Evolutionary conservation across 2,113 vertebrate genomes (phyloP).

Genomic region (Callipepla squamata): DNA sequence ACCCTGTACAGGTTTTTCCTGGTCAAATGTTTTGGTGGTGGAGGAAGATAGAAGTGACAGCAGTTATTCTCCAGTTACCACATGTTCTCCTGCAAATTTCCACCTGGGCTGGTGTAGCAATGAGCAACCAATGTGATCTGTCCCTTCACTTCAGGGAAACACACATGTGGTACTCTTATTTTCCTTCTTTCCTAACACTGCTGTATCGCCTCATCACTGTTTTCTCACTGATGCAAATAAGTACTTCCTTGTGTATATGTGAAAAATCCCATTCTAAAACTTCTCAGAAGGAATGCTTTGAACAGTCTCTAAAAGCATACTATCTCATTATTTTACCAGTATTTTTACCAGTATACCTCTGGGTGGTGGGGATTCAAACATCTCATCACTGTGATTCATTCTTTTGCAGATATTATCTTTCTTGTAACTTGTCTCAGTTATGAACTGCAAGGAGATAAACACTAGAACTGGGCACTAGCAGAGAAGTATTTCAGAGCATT

Average conservation of each 20-base stretch:
- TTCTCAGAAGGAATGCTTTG: not conserved
- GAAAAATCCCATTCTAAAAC: not conserved
- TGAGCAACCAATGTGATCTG: not conserved
- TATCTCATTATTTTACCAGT: not conserved
- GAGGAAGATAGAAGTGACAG: constrained; percentile 15
- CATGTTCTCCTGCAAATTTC: not conserved
- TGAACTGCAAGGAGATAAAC: not conserved
- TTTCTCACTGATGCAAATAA: not conserved
- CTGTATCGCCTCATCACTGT: not conserved
- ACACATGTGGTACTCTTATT: not conserved
- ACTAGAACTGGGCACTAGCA: not conserved
- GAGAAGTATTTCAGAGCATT: not conserved
- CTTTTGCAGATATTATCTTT: not conserved
- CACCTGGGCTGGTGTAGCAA: rapidly evolving
- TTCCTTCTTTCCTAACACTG: not conserved
- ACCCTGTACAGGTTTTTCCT: not conserved
- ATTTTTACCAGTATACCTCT: not conserved
- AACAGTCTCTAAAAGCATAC: not conserved
- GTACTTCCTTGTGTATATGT: not conserved
- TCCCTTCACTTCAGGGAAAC: not conserved
- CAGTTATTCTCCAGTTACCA: not conserved
- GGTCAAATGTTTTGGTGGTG: not conserved
- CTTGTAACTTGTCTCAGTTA: not conserved
- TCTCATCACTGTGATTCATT: not conserved
- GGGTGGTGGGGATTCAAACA: not conserved